These are phyloP conservation scores for Acanthis flammea DNA, from an alignment of 2,797 vertebrate species.

Conservation along the genomic window DNA sequence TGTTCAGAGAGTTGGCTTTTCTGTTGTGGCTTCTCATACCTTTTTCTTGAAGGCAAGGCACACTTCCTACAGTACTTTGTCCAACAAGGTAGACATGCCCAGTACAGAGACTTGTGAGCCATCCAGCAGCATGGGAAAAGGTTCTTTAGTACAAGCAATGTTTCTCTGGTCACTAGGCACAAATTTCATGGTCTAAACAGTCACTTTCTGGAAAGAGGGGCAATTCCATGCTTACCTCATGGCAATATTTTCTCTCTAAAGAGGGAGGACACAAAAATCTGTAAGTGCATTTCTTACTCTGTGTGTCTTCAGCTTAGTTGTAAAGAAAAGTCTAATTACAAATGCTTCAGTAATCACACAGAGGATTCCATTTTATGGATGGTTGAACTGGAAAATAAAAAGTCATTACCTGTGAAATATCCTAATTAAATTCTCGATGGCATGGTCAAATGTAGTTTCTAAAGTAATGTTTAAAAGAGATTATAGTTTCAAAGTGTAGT, in stretches of 20 bases:
- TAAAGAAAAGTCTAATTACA: slow-evolving; percentile 45
- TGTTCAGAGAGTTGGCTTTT: background rate
- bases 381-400: slow-evolving; percentile 54
- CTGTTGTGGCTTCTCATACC: background rate
- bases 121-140: background rate
- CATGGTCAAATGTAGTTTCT: slow-evolving; percentile 4
- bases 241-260: background rate
- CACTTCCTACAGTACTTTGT: background rate
- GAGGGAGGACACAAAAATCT: background rate
- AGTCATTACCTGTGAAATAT: slow-evolving; percentile 48
- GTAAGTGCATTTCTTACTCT: background rate
- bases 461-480: background rate
- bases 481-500: background rate
- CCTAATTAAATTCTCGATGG: slow-evolving; percentile 41
- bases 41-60: background rate
- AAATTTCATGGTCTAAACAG: background rate
- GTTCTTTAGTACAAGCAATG: background rate
- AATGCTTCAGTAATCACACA: slow-evolving; percentile 35
- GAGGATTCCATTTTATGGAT: slow-evolving; percentile 45
- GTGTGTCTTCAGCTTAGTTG: background rate
- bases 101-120: background rate
- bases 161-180: background rate
- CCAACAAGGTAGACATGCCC: fast-evolving
- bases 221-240: background rate
- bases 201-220: background rate